phyloP scores from a whole-genome alignment of 2,888 invertebrate species.

The Phaedon cochleariae region DNA sequence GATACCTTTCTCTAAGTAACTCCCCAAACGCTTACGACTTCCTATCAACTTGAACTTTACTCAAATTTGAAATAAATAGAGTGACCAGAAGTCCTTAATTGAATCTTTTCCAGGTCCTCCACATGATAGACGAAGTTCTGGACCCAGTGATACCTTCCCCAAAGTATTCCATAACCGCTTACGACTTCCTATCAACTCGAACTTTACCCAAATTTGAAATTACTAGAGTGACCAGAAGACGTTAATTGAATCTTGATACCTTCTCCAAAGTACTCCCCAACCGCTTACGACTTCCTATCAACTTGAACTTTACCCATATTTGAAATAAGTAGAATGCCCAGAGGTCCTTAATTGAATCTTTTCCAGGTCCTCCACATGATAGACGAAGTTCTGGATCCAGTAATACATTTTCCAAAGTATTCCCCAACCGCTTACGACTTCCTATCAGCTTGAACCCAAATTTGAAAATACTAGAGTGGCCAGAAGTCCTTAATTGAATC shows the following conservation, averaged over 20 bases:
- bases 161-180: slow-evolving; percentile 74
- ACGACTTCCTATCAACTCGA: slow-evolving; percentile 77
- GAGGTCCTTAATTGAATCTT: too few species aligned
- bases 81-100: too few species aligned
- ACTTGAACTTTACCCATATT: too few species aligned
- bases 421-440: slow-evolving; percentile 82
- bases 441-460: too few species aligned
- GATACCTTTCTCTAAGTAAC: slow-evolving; percentile 65
- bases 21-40: slow-evolving; percentile 82
- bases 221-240: too few species aligned
- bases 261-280: slow-evolving; percentile 69
- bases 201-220: too few species aligned
- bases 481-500: too few species aligned
- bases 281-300: slow-evolving; percentile 80
- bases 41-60: too few species aligned
- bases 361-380: slow-evolving; percentile 83
- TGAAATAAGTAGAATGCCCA: too few species aligned
- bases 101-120: slow-evolving; percentile 78
- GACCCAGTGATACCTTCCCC: slow-evolving; percentile 74
- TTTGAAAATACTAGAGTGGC: too few species aligned
- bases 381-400: slow-evolving; percentile 83
- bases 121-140: slow-evolving; percentile 85
- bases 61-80: too few species aligned
- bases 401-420: slow-evolving; percentile 66
- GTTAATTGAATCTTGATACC: too few species aligned